These are phyloP conservation scores for Achatina immaculata DNA, from an alignment of 1,140 invertebrate genomes.

Conservation along the genomic window DNA sequence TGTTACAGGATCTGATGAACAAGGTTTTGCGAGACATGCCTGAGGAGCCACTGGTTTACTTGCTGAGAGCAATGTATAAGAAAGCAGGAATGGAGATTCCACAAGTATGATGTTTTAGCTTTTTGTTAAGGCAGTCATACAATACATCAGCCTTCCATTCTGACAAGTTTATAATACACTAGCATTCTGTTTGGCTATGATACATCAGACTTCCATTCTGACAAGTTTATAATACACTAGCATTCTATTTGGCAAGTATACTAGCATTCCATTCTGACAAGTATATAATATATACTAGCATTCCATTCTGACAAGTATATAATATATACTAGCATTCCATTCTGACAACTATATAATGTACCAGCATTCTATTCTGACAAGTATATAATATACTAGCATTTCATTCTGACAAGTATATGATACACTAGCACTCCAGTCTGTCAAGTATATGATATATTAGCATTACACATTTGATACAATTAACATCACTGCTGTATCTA, in stretches of 20 bases:
- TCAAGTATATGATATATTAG: no score
- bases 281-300: no score
- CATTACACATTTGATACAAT: no score
- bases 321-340: no score
- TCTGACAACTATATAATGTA: no score
- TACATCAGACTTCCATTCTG: not conserved
- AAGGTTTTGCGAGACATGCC: conserved; percentile 65
- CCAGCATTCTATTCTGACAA: no score
- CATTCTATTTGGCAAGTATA: no score
- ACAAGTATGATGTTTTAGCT: conserved; percentile 46
- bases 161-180: not conserved
- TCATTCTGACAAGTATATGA: not conserved
- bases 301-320: no score
- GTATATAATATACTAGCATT: not conserved
- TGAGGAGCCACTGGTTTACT: conserved; percentile 63
- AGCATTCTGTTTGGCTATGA: not conserved
- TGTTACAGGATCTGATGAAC: conserved; percentile 66
- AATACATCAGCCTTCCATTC: not conserved
- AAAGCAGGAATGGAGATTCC: conserved; percentile 63
- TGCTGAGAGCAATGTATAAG: conserved; percentile 60
- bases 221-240: no score
- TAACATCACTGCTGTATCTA: no score
- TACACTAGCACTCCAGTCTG: no score
- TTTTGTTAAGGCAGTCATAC: not conserved
- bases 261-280: no score